Base-by-base conservation (phyloP, 2,113 vertebrate species). In the Lipophrys pholis region DNA sequence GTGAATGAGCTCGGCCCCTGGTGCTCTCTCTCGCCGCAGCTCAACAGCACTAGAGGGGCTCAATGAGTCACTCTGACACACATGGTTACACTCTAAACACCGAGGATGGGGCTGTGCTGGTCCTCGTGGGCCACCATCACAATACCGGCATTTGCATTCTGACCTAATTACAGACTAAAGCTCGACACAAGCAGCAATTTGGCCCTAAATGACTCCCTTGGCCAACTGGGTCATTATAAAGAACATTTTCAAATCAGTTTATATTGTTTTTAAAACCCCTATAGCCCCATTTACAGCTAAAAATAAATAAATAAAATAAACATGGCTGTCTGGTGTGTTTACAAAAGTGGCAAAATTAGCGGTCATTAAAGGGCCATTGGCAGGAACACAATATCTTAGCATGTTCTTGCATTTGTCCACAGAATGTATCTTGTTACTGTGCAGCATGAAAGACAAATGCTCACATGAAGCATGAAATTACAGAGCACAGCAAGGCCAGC, bases 121-220 rank as follows among this genome's bases (percentile, higher is more conserved):
- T 73, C 77, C 84, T 84, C 46, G 3, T 41, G 76, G 88, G 69
- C 76, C 75, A 42, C 74, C 79, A 86, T 72, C 73, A 89, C 88
- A 87, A 89, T 79, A 79, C 70, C 55, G 10, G 53, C 88, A 75
- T 90, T 87, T 81, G 66, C 82, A 89, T 91, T 87, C 81, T 93
- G 92, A 92, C 87, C 89, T 91, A 89, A 88, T 91, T 91, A 90
- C 57, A 36, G 69, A 81, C 76, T 55, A 64, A 78, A 83, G 80
- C 86, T 72, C 74, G 70, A 78, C 82, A 87, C 74, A 81, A 83
- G 85, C 85, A 62, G 85, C 83, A 87, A 88, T 90, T 88, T 88
- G 76, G 77, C 15, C 69, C 66, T 68, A 63, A 88, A 87, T 64
- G 80, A 76, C 62, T 88, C 88, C 78, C 86, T 36, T 10, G 16